phyloP scores from a whole-genome alignment of 2,888 invertebrate genomes.

The Papilio demoleus region DNA sequence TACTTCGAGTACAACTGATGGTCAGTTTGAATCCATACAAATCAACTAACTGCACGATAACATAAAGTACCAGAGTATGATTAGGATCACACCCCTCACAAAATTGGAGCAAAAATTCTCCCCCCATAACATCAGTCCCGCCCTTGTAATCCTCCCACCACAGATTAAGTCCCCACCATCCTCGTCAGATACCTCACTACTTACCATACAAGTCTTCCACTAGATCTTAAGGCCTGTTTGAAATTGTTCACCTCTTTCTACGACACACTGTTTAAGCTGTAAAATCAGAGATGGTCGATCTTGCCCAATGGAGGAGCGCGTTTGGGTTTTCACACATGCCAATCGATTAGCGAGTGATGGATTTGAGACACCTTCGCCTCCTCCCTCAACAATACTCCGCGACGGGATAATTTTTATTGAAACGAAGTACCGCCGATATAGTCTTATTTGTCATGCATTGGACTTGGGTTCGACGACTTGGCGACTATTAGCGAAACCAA shows the following conservation, averaged over 20 bases:
- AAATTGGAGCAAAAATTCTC: conserved; percentile 66
- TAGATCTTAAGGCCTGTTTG: conserved; percentile 84
- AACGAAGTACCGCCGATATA: conserved; percentile 79
- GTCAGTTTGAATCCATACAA: conserved; percentile 48
- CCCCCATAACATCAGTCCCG: conserved; percentile 65
- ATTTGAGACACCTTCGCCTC: conserved; percentile 78
- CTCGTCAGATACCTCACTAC: conserved; percentile 76
- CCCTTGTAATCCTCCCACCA: conserved; percentile 77
- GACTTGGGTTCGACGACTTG: conserved; percentile 66
- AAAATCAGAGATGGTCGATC: conserved; percentile 76
- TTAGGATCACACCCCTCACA: conserved; percentile 55
- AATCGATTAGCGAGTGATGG: conserved; percentile 81
- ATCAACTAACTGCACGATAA: conserved; percentile 51
- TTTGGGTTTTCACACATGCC: conserved; percentile 80
- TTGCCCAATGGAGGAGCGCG: conserved; percentile 76
- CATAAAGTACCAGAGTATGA: conserved; percentile 58
- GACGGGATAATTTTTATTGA: conserved; percentile 74
- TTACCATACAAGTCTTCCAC: conserved; percentile 79
- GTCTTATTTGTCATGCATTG: no score
- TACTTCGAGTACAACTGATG: conserved; percentile 46
- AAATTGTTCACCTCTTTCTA: conserved; percentile 80
- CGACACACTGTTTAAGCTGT: conserved; percentile 76
- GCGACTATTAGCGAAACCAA: conserved; percentile 61
- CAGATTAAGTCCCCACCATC: no score
- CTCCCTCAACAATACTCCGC: no score